phyloP scores from a whole-genome alignment of 2,888 invertebrate genomes.

The Neoaliturus tenellus region DNA sequence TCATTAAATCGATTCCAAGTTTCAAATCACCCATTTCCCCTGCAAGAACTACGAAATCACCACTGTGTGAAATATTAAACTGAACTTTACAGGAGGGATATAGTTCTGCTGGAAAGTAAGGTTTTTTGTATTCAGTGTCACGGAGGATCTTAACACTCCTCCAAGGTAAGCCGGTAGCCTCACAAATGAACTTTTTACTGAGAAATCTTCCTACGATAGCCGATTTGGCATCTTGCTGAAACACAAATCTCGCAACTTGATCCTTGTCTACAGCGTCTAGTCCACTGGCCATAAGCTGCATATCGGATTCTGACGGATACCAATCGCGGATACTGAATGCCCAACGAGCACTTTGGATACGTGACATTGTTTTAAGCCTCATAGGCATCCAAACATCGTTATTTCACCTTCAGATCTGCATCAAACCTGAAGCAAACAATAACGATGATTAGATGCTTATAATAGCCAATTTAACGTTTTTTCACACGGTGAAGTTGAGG shows the following conservation, averaged over 20 bases:
- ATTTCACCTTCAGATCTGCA: constrained; percentile 16
- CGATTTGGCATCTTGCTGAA: constrained; percentile 91
- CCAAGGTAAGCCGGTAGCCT: constrained; percentile 79
- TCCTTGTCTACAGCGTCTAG: constrained; percentile 91
- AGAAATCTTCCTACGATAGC: constrained; percentile 91
- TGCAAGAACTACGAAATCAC: constrained; percentile 88
- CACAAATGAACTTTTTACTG: constrained; percentile 84
- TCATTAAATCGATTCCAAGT: constrained; percentile 94
- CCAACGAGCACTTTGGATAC: constrained; percentile 82
- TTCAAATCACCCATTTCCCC: constrained; percentile 75
- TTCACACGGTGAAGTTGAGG: too few relatives aligned
- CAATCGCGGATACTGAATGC: constrained; percentile 88
- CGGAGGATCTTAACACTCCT: constrained; percentile 80
- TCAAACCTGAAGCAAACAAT: constrained; percentile 32
- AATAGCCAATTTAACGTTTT: too few relatives aligned
- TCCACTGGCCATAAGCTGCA: constrained; percentile 82
- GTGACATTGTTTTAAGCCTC: constrained; percentile 61
- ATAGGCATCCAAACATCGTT: constrained; percentile 33
- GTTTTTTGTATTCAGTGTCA: constrained; percentile 81
- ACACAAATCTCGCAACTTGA: constrained; percentile 88
- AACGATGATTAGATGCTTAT: constrained; percentile 28
- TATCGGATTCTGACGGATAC: constrained; percentile 85
- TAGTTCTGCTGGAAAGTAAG: constrained; percentile 74
- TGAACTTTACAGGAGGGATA: constrained; percentile 71
- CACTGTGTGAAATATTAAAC: constrained; percentile 97